Base-by-base conservation (phyloP, 2,797 vertebrate genomes). In the Tokudaia muenninki region DNA sequence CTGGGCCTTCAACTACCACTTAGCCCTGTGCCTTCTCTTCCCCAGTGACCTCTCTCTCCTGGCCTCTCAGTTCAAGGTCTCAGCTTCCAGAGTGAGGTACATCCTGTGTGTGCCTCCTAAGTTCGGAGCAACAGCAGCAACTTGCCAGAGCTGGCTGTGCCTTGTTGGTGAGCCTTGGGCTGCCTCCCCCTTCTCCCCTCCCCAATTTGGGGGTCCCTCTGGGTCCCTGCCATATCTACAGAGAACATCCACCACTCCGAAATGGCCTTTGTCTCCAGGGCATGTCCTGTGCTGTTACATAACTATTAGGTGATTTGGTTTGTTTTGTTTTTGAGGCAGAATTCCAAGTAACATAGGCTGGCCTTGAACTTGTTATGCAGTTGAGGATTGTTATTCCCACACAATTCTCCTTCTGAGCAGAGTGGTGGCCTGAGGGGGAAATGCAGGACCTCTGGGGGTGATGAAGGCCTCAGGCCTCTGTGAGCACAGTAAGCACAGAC, bases 131-230 rank as follows among this genome's bases (percentile, higher is more conserved):
- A 17, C 17, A 26, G 50, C 41, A 3, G 37, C 52, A 52, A 87
- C 90, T 57, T 24, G n/a, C n/a, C 12, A 47, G 74, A 89, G 26
- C 63, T 55, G 24, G 55, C 12, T 13, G 26, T 26, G 65, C 10
- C 34, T 75, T 2, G 0, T 10, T 44, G 67, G 17, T 0, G 0
- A 95, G 47, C 31, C 41, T 41, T 61, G 22, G 0, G 9, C 79
- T 41, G 41, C 41, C 41, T 41, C 41, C 41, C 41, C 41, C 41
- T 41, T 41, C 41, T 41, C 41, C 41, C 41, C 41, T 41, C 41
- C 41, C 41, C 41, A 2, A 2, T 41, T 41, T 41, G 41, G n/a
- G 6, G 29, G 41, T 29, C n/a, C 63, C 24, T 61, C n/a, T 59
- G 70, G 59, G 70, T 24, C 57, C 77, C 70, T 50, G 22, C 75